Evolutionary conservation across 2,797 vertebrate genomes (phyloP).

Genomic region (Kryptolebias ocellatus): DNA sequence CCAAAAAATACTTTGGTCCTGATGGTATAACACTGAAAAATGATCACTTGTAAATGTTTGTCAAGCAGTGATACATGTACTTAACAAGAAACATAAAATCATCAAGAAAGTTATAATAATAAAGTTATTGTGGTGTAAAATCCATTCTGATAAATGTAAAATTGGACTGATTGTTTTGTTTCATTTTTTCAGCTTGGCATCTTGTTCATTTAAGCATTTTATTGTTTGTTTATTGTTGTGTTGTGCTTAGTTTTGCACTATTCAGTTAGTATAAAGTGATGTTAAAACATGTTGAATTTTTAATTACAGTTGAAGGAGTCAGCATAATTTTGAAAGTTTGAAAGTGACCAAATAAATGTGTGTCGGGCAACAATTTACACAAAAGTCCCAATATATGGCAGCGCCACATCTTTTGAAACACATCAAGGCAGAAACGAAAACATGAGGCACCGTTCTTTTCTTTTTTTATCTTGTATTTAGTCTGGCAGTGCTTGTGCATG

Average conservation of each 20-base stretch:
- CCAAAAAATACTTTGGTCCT: background rate
- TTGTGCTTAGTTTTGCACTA: background rate
- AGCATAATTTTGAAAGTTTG: background rate
- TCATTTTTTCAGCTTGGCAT: background rate
- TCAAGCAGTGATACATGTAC: no score
- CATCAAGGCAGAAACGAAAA: slow-evolving; percentile 22
- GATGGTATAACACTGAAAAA: background rate
- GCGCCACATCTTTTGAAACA: background rate
- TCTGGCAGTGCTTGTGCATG: slow-evolving; percentile 42
- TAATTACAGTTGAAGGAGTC: background rate
- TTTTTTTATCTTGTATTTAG: slow-evolving; percentile 43
- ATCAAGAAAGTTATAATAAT: background rate
- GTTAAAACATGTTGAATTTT: background rate
- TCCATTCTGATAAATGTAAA: background rate
- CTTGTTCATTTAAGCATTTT: background rate
- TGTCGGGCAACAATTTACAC: slow-evolving; percentile 7
- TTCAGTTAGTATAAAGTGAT: background rate
- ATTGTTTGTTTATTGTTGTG: background rate
- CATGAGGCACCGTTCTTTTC: slow-evolving; percentile 12
- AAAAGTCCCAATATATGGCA: background rate
- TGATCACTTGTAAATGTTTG: no score
- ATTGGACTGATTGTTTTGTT: background rate
- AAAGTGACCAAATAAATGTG: slow-evolving; percentile 8
- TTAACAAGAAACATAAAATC: background rate
- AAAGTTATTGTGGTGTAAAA: background rate